phyloP scores from a whole-genome alignment of 2,888 invertebrate genomes.

The Tinea trinotella region DNA sequence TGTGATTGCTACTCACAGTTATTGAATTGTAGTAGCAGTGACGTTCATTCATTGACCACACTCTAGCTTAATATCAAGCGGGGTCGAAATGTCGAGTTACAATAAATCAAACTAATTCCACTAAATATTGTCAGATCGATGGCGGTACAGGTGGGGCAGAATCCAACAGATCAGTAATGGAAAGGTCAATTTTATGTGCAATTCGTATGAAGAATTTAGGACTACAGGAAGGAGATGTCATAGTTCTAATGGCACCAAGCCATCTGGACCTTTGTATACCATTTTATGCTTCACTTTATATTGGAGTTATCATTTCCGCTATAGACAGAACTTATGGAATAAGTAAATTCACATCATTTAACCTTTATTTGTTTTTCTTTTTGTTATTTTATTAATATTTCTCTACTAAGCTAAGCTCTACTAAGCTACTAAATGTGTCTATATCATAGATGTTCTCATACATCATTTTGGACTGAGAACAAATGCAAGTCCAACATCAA shows the following conservation, averaged over 20 bases:
- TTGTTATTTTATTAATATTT: too few relatives aligned
- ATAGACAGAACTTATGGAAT: constrained; percentile 19
- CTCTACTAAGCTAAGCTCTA: too few relatives aligned
- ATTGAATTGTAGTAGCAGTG: too few relatives aligned
- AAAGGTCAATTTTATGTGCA: constrained; percentile 52
- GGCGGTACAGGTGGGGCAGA: constrained; percentile 51
- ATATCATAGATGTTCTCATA: too few relatives aligned
- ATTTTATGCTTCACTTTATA: constrained; percentile 52
- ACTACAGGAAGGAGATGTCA: constrained; percentile 47
- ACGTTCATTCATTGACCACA: too few relatives aligned
- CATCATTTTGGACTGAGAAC: too few relatives aligned
- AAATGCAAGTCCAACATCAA: too few relatives aligned
- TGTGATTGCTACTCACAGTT: too few relatives aligned
- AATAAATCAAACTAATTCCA: too few relatives aligned
- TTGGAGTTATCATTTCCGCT: constrained; percentile 42
- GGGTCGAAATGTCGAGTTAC: too few relatives aligned
- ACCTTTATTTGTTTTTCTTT: neutral
- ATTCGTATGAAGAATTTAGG: constrained; percentile 43
- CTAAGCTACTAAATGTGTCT: too few relatives aligned
- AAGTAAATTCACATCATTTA: constrained; percentile 18
- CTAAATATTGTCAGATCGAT: constrained; percentile 39
- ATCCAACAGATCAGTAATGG: constrained; percentile 44
- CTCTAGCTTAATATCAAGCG: too few relatives aligned
- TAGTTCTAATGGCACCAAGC: constrained; percentile 55
- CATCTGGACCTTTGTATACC: constrained; percentile 53